phyloP scores from a whole-genome alignment of 2,797 vertebrate species.

The Morus bassanus region DNA sequence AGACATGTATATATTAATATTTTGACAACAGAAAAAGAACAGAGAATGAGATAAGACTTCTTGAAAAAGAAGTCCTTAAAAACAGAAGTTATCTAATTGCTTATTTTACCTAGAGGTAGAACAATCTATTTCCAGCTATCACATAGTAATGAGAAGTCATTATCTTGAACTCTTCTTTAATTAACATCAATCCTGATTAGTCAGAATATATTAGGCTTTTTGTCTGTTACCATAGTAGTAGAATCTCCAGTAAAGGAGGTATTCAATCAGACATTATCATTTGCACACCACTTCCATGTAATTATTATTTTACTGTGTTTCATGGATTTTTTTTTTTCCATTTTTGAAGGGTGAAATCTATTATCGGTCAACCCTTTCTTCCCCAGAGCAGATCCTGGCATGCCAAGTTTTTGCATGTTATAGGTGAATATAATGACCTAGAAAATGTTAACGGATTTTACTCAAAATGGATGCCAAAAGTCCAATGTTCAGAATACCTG shows the following conservation, averaged over 20 bases:
- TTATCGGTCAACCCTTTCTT: background rate
- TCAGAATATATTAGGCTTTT: conserved; percentile 77
- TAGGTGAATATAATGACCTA: background rate
- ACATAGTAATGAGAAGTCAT: conserved; percentile 79
- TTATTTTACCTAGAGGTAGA: conserved; percentile 77
- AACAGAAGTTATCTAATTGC: conserved; percentile 74
- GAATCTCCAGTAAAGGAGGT: conserved; percentile 57
- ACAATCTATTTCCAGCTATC: conserved; percentile 77
- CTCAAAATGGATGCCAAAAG: background rate
- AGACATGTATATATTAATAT: conserved; percentile 53
- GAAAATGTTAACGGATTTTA: background rate
- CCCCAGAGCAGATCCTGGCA: background rate
- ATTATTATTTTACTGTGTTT: conserved; percentile 67
- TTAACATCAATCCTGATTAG: conserved; percentile 81
- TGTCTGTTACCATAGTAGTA: conserved; percentile 73
- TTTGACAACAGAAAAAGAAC: conserved; percentile 61
- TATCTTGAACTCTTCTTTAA: conserved; percentile 79
- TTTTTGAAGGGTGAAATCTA: conserved; percentile 51
- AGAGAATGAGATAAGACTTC: conserved; percentile 46
- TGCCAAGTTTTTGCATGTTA: background rate
- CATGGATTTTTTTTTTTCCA: background rate
- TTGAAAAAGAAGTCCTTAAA: conserved; percentile 63
- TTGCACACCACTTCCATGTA: conserved; percentile 50
- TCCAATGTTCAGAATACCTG: background rate
- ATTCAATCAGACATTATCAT: conserved; percentile 71